Conservation (phyloP, 1,140 invertebrate species). For the Drosophila trapezifrons region DNA sequence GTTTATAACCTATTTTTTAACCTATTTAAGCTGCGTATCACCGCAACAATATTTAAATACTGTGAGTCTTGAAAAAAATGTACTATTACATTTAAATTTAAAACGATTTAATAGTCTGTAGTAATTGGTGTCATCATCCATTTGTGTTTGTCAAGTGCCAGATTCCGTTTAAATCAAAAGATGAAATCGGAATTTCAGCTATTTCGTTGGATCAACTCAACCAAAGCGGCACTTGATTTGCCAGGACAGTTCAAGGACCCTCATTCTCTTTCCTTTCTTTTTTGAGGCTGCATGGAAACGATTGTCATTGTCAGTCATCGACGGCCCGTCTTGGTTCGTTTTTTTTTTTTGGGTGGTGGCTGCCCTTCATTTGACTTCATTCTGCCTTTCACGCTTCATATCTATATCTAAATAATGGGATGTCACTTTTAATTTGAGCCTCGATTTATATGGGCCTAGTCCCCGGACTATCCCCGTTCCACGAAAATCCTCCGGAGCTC, state of each 20-base stretch:
- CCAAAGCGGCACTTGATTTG: conserved; percentile 19
- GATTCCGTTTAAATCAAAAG: conserved; percentile 20
- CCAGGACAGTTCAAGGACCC: conserved; percentile 8
- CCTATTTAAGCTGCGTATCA: too few relatives aligned
- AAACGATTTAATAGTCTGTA: background rate
- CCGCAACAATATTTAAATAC: too few relatives aligned
- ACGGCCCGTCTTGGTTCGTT: conserved; percentile 20
- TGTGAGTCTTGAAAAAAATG: background rate
- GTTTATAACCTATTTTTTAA: too few relatives aligned
- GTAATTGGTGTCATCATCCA: background rate
- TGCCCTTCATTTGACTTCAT: conserved; percentile 58
- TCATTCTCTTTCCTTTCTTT: too few relatives aligned
- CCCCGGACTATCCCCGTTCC: conserved; percentile 2
- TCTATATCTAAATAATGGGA: conserved; percentile 73
- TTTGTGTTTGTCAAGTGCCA: background rate
- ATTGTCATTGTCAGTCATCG: conserved; percentile 46
- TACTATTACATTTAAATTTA: too few relatives aligned
- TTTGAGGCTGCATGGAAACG: conserved; percentile 29
- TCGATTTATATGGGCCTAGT: conserved; percentile 62
- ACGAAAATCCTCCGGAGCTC: conserved; percentile 22
- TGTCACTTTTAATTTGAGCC: conserved; percentile 78
- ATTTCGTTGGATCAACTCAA: conserved; percentile 14
- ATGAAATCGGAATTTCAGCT: conserved; percentile 11
- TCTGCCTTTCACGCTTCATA: conserved; percentile 40
- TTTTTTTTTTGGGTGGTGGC: conserved; percentile 4